Base-by-base conservation (phyloP, 1,140 invertebrate genomes). In the Brachionus sp. region DNA sequence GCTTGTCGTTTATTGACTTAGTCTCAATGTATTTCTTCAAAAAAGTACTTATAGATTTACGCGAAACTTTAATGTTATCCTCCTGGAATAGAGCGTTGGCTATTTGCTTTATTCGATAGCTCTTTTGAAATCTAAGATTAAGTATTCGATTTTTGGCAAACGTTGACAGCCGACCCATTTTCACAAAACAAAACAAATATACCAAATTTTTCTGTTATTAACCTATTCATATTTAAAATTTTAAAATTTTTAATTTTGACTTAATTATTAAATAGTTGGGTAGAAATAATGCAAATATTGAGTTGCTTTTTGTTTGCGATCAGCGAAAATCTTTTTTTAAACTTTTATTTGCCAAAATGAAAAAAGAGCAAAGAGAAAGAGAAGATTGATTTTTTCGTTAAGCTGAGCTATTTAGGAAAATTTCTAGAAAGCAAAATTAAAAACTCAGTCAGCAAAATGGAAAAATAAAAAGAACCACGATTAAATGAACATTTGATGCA, bases 281-380 rank as follows among this genome's bases (percentile, higher is more conserved):
- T 46, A 46, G 44, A 46, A 44, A 70, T 62, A 80, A 66, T 80
- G 77, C 77, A 80, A 80, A 80, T 80, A 80, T 80, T 80, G 50
- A 80, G 77, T 80, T 80, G 33, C 77, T 62, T 80, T 80, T 80
- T 39, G 33, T 80, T 66, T 57, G 53, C 53, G 75, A 80, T 42
- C 46, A 80, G 70, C 37, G 70, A 46, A 46, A 75, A 46, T 75
- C 70, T 75, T 75, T 75, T 46, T 46, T 46, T 75, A 75, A 75
- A 75, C 70, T 75, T 75, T 75, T 75, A 75, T 75, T 75, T 75
- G 70, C 70, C 70, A 75, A 75, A 46, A 16, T 68, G 9, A 57
- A 9, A 19, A 42, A 39, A 42, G 13, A 66, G 33, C 64, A 66
- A 70, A 70, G 37, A 39, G 37, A 39, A 70, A 70, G 37, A 37